Percentiles rank a stretch among this genome's conserved stretches.
phyloP scores from a whole-genome alignment of 2,113 vertebrate genomes.

The Thalassarche chlororhynchos region DNA sequence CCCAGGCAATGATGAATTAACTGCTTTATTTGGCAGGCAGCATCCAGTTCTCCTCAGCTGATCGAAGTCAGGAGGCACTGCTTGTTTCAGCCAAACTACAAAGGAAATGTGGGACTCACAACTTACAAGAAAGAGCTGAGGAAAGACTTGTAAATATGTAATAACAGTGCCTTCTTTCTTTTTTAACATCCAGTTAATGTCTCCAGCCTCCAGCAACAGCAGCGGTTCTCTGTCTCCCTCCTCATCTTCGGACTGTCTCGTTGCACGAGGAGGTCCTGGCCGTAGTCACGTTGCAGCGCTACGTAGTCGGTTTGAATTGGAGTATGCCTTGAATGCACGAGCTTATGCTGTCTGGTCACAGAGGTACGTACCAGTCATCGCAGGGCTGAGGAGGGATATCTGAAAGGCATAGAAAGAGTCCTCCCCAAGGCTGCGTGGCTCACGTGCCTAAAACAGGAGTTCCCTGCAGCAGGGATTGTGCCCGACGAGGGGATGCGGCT shows the following conservation, averaged over 20 bases:
- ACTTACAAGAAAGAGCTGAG: neutral
- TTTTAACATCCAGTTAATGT: slow-evolving; percentile 83
- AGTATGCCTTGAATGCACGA: slow-evolving; percentile 86
- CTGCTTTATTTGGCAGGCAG: neutral
- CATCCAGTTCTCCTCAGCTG: neutral
- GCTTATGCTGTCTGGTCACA: slow-evolving; percentile 82
- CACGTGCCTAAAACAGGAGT: rapidly evolving
- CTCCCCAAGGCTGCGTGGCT: neutral
- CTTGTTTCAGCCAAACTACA: neutral
- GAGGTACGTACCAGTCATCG: slow-evolving; percentile 65
- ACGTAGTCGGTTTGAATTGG: slow-evolving; percentile 88
- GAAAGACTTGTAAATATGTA: neutral
- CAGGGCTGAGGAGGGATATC: too few species aligned
- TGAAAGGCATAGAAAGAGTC: neutral
- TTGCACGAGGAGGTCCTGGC: slow-evolving; percentile 79
- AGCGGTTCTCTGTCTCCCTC: slow-evolving; percentile 92
- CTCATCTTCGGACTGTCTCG: slow-evolving; percentile 89
- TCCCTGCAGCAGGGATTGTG: neutral
- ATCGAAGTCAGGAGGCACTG: neutral
- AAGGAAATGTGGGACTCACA: neutral
- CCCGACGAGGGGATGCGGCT: neutral
- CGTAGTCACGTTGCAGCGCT: slow-evolving; percentile 90
- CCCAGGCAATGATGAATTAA: neutral
- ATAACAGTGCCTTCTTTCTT: neutral
- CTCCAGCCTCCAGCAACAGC: slow-evolving; percentile 93